Conservation (phyloP, 2,797 vertebrate species). For the Serranus cabrilla region DNA sequence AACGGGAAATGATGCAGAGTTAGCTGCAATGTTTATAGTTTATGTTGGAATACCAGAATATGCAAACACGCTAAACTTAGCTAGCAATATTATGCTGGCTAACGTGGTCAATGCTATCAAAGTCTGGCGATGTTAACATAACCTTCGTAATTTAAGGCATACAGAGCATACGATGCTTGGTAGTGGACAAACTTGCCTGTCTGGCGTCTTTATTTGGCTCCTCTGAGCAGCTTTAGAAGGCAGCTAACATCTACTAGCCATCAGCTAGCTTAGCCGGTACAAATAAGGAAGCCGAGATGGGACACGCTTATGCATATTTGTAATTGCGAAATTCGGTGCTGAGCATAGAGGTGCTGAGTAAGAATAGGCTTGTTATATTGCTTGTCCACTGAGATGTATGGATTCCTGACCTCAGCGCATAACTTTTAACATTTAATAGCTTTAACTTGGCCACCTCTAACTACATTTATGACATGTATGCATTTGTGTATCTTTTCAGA, state of each 20-base stretch:
- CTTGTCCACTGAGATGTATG: neutral
- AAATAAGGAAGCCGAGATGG: constrained; percentile 39
- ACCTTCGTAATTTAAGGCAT: neutral
- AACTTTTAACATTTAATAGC: neutral
- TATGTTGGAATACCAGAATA: no score
- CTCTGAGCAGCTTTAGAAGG: rapidly evolving
- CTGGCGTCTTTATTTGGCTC: neutral
- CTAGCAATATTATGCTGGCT: no score
- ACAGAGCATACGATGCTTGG: constrained; percentile 23
- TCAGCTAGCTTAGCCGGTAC: neutral
- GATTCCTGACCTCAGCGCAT: neutral
- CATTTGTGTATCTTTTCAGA: neutral
- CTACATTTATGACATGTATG: neutral
- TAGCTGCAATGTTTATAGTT: no score
- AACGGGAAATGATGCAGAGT: no score
- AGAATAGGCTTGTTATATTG: rapidly evolving
- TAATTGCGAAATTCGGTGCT: neutral
- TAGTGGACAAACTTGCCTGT: neutral
- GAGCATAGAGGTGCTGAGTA: neutral
- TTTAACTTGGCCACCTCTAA: neutral
- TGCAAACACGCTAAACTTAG: no score
- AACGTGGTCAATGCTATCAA: neutral
- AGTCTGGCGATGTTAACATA: neutral
- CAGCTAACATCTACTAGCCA: neutral
- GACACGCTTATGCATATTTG: neutral